Percentiles rank a stretch among this genome's conserved stretches.
Evolutionary conservation across 2,888 invertebrate species (phyloP).

Genomic region (Griposia aprilina): DNA sequence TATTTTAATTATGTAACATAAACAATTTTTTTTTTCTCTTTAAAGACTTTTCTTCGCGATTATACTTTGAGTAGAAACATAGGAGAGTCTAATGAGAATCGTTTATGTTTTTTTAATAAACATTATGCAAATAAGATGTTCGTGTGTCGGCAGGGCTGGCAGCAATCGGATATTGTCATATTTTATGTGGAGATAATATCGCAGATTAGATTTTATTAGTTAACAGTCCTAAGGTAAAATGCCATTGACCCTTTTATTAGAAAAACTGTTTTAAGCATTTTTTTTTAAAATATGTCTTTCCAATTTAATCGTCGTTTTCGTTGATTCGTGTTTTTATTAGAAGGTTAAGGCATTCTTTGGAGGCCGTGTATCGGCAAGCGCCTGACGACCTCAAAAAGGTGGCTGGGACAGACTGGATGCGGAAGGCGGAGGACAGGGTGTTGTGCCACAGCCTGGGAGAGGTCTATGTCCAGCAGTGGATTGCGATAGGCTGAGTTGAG

Average conservation of each 20-base stretch:
- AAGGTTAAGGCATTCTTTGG: no score
- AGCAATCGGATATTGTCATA: conserved; percentile 22
- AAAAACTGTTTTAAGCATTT: not conserved
- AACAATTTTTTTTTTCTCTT: not conserved
- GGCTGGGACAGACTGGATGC: no score
- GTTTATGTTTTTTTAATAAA: conserved; percentile 74
- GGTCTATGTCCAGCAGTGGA: no score
- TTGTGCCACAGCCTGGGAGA: no score
- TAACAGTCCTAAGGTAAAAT: not conserved
- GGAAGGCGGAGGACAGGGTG: no score
- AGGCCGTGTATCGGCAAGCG: no score
- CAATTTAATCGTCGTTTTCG: not conserved
- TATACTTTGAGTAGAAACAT: conserved; percentile 43
- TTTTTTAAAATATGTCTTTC: not conserved
- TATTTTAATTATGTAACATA: conserved; percentile 40
- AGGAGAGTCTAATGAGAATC: conserved; percentile 66
- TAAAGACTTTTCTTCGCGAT: conserved; percentile 42
- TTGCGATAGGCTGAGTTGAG: not conserved
- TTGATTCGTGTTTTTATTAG: not conserved
- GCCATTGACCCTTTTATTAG: conserved; percentile 3
- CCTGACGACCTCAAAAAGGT: no score
- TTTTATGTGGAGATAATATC: conserved; percentile 20
- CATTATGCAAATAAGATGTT: conserved; percentile 74
- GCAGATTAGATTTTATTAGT: conserved; percentile 25
- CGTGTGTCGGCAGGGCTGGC: conserved; percentile 54